Base-by-base conservation (phyloP, 1,140 invertebrate genomes). In the Drosophila elegans region DNA sequence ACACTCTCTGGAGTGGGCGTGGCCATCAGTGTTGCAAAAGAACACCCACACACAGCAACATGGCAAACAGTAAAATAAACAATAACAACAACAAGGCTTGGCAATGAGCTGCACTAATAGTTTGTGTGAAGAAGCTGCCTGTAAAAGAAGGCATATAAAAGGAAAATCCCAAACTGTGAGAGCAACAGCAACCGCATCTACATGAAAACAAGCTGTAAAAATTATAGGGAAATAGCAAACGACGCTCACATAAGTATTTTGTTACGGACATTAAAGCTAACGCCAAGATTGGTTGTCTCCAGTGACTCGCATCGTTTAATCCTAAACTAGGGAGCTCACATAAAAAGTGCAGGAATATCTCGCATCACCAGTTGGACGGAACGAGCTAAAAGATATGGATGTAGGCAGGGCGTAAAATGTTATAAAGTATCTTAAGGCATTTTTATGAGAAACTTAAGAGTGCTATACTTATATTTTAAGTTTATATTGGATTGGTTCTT, bases 151-250 rank as follows among this genome's bases (percentile, higher is more conserved):
- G 49, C 48, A 57, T 71, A 78, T 78, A 82, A 82, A 77, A 82
- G 59, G 51, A 38, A 54, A 56, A 48, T 46, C 55, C 78, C 25
- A 38, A 63, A 39, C 61, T 63, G 25, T 38, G 42, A 39, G 61
- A 52, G 42, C 41, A 60, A n/a, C 54, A 46, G 44, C 44, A 61
- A 69, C 79, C 67, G 49, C 61, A 82, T 56, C 45, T 41, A 61
- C 72, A 80, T 48, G 45, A 60, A 62, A 88, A 86, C 83, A 86
- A 88, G 84, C 83, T 77, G 83, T 86, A 86, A 79, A 86, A 86
- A 86, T 86, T 82, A 86, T 79, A 88, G 72, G 83, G 44, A 83
- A 86, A 86, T 73, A 63, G 72, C 75, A 68, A 71, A 83, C 72
- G 75, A 64, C 68, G 67, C 56, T 63, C 64, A 51, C 61, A 54